Conservation (phyloP, 2,888 invertebrate species). For the Epiblema foenella region DNA sequence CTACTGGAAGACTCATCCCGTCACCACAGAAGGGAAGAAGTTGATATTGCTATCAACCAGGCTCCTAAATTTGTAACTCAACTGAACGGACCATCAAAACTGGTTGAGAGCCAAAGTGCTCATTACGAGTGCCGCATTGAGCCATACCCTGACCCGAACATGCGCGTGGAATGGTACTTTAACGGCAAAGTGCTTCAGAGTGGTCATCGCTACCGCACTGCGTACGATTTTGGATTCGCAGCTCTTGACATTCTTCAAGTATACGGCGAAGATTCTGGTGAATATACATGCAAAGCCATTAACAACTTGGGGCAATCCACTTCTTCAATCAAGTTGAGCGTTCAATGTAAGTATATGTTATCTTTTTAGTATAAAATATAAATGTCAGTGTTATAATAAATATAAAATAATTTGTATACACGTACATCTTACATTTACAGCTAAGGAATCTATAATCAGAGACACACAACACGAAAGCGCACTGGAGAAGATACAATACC, state of each 20-base stretch:
- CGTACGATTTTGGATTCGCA: constrained; percentile 98
- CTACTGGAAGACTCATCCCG: constrained; percentile 92
- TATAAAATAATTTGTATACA: background rate
- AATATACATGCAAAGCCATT: constrained; percentile 94
- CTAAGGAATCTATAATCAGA: constrained; percentile 92
- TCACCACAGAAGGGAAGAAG: constrained; percentile 92
- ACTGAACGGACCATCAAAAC: constrained; percentile 92
- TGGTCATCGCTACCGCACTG: constrained; percentile 96
- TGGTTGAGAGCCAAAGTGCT: constrained; percentile 95
- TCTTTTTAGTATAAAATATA: too few relatives aligned
- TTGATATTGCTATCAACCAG: constrained; percentile 91
- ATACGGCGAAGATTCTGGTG: constrained; percentile 97
- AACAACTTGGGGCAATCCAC: constrained; percentile 93
- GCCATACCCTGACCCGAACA: constrained; percentile 94
- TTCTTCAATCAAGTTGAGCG: constrained; percentile 91
- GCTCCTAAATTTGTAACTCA: constrained; percentile 94
- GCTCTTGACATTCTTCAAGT: constrained; percentile 97
- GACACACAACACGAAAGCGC: constrained; percentile 98
- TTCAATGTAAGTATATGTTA: constrained; percentile 88
- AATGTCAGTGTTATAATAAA: constrained; percentile 7
- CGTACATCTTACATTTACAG: constrained; percentile 72
- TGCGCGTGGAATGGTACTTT: constrained; percentile 97
- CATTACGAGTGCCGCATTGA: constrained; percentile 97
- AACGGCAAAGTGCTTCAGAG: constrained; percentile 95
- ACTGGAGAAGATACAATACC: constrained; percentile 94